These are phyloP conservation scores for Pterophyllum scalare DNA, from an alignment of 2,113 vertebrate genomes.

Conservation along the genomic window DNA sequence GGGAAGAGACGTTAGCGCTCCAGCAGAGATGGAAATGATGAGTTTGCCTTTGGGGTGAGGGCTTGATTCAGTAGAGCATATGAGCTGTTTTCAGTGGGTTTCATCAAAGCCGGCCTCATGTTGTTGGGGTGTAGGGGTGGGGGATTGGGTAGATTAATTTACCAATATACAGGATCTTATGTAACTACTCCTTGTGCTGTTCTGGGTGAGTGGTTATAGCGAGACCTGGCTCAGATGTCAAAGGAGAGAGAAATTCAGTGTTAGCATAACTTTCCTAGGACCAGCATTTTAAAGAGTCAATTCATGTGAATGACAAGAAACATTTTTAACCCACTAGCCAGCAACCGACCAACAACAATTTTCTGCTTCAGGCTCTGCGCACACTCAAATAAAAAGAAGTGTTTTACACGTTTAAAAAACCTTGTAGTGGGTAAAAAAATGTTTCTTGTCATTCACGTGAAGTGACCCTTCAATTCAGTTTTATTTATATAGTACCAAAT, in stretches of 20 bases:
- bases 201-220: constrained; percentile 11
- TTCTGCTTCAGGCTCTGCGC: neutral
- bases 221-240: neutral
- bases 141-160: constrained; percentile 43
- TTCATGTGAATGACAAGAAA: neutral
- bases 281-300: neutral
- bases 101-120: constrained; percentile 51
- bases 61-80: constrained; percentile 65
- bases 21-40: constrained; percentile 69
- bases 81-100: constrained; percentile 58
- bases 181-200: constrained; percentile 22
- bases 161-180: constrained; percentile 33
- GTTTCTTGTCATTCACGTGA: too few species aligned
- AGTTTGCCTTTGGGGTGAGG: constrained; percentile 68
- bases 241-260: neutral
- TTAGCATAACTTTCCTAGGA: neutral
- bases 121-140: constrained; percentile 11
- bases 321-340: neutral
- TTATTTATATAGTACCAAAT: too few species aligned
- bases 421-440: too few species aligned
- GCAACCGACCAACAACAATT: neutral
- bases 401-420: too few species aligned
- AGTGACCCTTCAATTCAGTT: too few species aligned
- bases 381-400: neutral
- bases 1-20: constrained; percentile 35